Evolutionary conservation across 2,797 vertebrate species (phyloP).

Genomic region (Micropoecilia bifurca): DNA sequence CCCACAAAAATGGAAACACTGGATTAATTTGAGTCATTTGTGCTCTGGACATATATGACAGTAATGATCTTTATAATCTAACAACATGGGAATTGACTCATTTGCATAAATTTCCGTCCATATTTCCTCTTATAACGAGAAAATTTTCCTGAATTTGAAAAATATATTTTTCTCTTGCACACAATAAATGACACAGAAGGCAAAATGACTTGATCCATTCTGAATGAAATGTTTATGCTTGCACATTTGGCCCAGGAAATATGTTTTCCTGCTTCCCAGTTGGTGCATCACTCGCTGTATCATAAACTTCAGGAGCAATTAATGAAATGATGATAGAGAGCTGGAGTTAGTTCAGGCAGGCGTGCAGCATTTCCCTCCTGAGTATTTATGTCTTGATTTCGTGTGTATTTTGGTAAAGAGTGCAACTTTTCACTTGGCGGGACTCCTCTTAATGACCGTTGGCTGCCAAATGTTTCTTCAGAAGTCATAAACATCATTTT

Average conservation of each 20-base stretch:
- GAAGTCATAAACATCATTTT: slow-evolving; percentile 80
- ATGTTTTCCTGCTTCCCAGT: slow-evolving; percentile 64
- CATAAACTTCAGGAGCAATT: slow-evolving; percentile 76
- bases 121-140: slow-evolving; percentile 8
- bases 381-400: slow-evolving; percentile 75
- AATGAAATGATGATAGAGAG: slow-evolving; percentile 77
- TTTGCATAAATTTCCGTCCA: slow-evolving; percentile 5
- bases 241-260: slow-evolving; percentile 64
- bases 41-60: slow-evolving; percentile 9
- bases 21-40: slow-evolving; percentile 10
- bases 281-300: slow-evolving; percentile 62
- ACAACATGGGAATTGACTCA: slow-evolving; percentile 6
- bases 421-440: slow-evolving; percentile 79
- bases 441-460: slow-evolving; percentile 78
- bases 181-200: slow-evolving; percentile 37
- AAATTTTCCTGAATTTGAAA: slow-evolving; percentile 27
- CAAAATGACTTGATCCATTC: slow-evolving; percentile 36
- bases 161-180: slow-evolving; percentile 26
- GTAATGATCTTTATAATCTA: slow-evolving; percentile 18
- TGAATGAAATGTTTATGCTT: slow-evolving; percentile 43
- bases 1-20: not conserved
- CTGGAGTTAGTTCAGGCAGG: slow-evolving; percentile 74
- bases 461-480: slow-evolving; percentile 81
- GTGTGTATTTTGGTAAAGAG: slow-evolving; percentile 76
- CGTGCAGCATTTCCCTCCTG: slow-evolving; percentile 68